These are phyloP conservation scores for Lathamus discolor DNA, from an alignment of 2,113 vertebrate genomes.

Conservation along the genomic window DNA sequence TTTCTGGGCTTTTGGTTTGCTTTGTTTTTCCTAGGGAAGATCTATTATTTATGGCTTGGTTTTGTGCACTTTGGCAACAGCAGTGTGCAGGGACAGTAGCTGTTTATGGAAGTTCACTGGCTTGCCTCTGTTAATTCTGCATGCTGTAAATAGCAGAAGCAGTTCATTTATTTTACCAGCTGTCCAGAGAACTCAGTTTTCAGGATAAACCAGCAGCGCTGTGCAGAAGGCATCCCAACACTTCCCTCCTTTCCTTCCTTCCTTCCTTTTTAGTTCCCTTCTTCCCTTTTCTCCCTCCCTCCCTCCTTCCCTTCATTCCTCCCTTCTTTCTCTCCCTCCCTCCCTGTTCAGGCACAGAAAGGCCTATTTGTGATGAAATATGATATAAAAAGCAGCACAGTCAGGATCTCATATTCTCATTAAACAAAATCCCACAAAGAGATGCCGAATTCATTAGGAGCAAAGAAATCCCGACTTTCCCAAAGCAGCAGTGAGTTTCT, in stretches of 20 bases:
- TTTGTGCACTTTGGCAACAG: not conserved
- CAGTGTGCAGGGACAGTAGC: not conserved
- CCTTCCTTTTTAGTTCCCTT: not conserved
- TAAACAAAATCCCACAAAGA: not conserved
- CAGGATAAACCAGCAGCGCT: constrained; percentile 3
- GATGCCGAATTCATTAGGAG: not conserved
- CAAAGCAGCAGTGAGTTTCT: constrained; percentile 16
- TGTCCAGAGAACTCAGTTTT: not conserved
- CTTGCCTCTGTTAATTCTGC: constrained; percentile 33
- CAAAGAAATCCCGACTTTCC: constrained; percentile 39
- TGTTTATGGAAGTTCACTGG: constrained; percentile 15
- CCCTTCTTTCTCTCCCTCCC: not conserved
- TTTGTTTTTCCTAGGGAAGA: not conserved
- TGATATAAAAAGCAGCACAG: not conserved
- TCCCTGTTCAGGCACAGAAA: constrained; percentile 12
- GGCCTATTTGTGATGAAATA: constrained; percentile 8
- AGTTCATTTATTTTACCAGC: constrained; percentile 17
- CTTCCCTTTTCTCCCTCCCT: not conserved
- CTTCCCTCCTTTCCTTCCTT: not conserved
- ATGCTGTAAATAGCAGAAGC: constrained; percentile 21
- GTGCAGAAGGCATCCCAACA: not conserved
- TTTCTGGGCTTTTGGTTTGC: not conserved
- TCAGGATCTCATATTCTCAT: not conserved
- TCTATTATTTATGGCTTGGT: not conserved
- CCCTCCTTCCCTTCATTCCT: not conserved